phyloP scores from a whole-genome alignment of 2,113 vertebrate genomes.

The Spea bombifrons region DNA sequence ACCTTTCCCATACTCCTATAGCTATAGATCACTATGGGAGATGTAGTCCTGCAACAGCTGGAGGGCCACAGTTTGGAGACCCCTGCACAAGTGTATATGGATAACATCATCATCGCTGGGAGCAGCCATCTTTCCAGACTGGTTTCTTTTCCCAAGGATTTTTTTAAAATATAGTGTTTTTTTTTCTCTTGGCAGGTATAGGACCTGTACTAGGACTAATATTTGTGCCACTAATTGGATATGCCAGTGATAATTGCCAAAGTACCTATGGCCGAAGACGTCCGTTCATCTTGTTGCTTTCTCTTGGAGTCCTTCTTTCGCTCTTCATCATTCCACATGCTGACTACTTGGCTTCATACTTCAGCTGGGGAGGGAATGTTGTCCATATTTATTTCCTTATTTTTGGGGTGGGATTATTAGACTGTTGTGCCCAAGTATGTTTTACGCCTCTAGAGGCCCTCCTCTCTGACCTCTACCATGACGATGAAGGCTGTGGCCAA shows the following conservation, averaged over 20 bases:
- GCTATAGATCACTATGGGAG: too few species aligned
- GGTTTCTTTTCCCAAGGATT: too few species aligned
- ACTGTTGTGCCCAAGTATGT: constrained; percentile 84
- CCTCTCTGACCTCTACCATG: constrained; percentile 79
- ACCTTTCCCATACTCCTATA: too few species aligned
- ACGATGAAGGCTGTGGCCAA: constrained; percentile 71
- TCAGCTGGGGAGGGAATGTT: constrained; percentile 55
- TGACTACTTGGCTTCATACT: constrained; percentile 63
- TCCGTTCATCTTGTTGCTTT: constrained; percentile 82
- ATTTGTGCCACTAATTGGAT: constrained; percentile 75
- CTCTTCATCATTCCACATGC: constrained; percentile 76
- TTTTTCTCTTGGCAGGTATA: constrained; percentile 64
- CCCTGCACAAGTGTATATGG: too few species aligned
- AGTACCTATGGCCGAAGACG: constrained; percentile 77
- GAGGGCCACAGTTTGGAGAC: too few species aligned
- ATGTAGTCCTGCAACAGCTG: too few species aligned
- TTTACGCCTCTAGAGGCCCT: constrained; percentile 82
- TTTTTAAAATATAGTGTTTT: too few species aligned
- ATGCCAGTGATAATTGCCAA: constrained; percentile 76
- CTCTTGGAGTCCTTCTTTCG: constrained; percentile 76
- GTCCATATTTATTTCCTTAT: constrained; percentile 76
- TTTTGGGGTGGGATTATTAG: constrained; percentile 71
- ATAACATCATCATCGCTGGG: too few species aligned
- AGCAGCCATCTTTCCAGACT: too few species aligned
- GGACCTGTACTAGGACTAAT: constrained; percentile 79